Conservation (phyloP, 2,113 vertebrate species). For the Rissa tridactyla region DNA sequence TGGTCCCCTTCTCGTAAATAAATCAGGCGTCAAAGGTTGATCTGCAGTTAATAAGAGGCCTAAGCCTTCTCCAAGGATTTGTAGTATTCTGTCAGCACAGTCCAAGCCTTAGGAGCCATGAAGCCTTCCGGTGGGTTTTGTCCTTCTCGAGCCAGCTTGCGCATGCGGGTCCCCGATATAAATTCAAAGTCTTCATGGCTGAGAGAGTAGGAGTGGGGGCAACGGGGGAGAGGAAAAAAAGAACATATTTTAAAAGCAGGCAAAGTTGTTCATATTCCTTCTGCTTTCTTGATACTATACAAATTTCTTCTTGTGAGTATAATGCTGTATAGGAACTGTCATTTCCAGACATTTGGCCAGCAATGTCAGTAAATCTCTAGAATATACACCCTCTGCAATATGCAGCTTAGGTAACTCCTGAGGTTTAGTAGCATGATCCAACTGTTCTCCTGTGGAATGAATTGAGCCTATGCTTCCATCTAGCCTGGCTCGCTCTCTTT, state of each 20-base stretch:
- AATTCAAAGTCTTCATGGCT: slow-evolving; percentile 97
- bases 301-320: background rate
- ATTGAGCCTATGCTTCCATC: background rate
- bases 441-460: background rate
- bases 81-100: slow-evolving; percentile 93
- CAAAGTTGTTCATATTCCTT: background rate
- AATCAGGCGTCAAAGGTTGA: slow-evolving; percentile 52
- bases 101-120: slow-evolving; percentile 96
- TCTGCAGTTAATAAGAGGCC: slow-evolving; percentile 33
- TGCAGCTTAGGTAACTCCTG: background rate
- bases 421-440: background rate
- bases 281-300: background rate
- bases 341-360: background rate
- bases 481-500: background rate
- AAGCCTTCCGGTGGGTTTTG: slow-evolving; percentile 94
- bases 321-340: background rate
- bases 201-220: background rate
- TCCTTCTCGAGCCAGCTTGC: slow-evolving; percentile 91
- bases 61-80: slow-evolving; percentile 91
- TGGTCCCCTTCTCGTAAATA: slow-evolving; percentile 69
- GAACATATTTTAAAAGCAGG: background rate
- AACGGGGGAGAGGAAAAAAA: background rate
- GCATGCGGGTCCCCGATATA: slow-evolving; percentile 98
- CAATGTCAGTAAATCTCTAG: background rate
- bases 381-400: background rate